Evolutionary conservation across 2,888 invertebrate genomes (phyloP), one percentile per base, ranked within the genome.

Genomic region (Achlya flavicornis): DNA sequence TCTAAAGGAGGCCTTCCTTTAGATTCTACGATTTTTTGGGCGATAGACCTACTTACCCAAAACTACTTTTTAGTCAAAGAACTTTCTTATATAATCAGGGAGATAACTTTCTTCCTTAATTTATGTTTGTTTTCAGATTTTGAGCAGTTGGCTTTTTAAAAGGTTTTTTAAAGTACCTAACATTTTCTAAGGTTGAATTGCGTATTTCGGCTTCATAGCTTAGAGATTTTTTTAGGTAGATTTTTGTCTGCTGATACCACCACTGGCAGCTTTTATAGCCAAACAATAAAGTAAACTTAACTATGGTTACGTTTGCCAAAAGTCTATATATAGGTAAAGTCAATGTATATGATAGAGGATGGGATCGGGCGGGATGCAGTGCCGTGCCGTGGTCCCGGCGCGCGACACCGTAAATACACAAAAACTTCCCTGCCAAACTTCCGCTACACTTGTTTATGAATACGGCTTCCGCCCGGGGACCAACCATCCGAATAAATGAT

Each of bases 341-440:
- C n/a, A n/a, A n/a, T 77, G 75, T 75, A 3, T 8, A 72, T 78
- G 79, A 83, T 80, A 80, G 76, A 76, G 75, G 70, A 68, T 76
- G 78, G 80, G 79, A n/a, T n/a, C n/a, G 77, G 84, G 80, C 77
- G 81, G 83, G 77, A 83, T 81, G 81, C 81, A 83, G 72, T 72
- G 69, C 68, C 68, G 77, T 69, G 77, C 74, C 72, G 75, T 73
- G 68, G 70, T 72, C 71, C 78, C 76, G 74, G 74, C 73, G 79
- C 79, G 75, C 77, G 80, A 81, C 79, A 77, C 79, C 83, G 86
- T 90, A 90, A 89, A 90, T 89, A 91, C 83, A 83, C 84, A 88
- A 90, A 89, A 90, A 90, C 85, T 87, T 88, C 81, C 71, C 82
- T 91, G 89, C 90, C 90, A 90, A 92, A 90, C 81, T 89, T 88